Percentiles rank a stretch among this genome's conserved stretches.
phyloP scores from a whole-genome alignment of 2,888 invertebrate species.

The Apamea monoglypha region DNA sequence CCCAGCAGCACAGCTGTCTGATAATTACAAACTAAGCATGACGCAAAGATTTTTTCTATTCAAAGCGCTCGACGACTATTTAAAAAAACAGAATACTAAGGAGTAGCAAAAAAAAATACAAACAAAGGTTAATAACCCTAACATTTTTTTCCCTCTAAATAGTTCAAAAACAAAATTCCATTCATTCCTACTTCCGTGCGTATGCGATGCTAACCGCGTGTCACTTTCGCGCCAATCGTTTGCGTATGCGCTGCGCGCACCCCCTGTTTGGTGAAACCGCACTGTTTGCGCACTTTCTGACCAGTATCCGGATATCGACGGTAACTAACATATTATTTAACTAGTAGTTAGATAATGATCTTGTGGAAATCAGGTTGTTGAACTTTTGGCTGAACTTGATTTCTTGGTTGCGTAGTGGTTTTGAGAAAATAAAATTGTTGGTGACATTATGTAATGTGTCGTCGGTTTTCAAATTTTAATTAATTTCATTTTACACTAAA shows the following conservation, averaged over 20 bases:
- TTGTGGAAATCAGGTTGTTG: constrained; percentile 66
- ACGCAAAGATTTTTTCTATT: background rate
- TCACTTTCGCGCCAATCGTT: constrained; percentile 78
- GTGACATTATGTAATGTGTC: background rate
- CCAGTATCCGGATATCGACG: constrained; percentile 80
- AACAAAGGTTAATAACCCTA: constrained; percentile 17
- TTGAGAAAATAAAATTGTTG: background rate
- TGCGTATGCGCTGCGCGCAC: constrained; percentile 80
- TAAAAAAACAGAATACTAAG: background rate
- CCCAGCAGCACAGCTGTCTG: too few relatives aligned
- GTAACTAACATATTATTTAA: constrained; percentile 67
- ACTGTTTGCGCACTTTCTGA: constrained; percentile 85
- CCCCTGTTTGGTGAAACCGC: constrained; percentile 82
- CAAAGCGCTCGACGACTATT: background rate
- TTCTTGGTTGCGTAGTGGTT: constrained; percentile 8
- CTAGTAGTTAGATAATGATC: constrained; percentile 70
- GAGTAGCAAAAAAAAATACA: background rate
- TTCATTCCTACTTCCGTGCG: constrained; percentile 68
- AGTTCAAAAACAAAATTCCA: constrained; percentile 63
- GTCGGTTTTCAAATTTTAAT: background rate
- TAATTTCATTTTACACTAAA: background rate
- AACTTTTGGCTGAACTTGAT: constrained; percentile 61
- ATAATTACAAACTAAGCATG: background rate
- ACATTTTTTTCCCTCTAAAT: constrained; percentile 37
- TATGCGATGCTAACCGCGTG: constrained; percentile 76